A percentile compares a stretch with the other conserved stretches of the same genome.
These are phyloP conservation scores for Lethrus apterus DNA, from an alignment of 1,140 invertebrate genomes.

Conservation along the genomic window DNA sequence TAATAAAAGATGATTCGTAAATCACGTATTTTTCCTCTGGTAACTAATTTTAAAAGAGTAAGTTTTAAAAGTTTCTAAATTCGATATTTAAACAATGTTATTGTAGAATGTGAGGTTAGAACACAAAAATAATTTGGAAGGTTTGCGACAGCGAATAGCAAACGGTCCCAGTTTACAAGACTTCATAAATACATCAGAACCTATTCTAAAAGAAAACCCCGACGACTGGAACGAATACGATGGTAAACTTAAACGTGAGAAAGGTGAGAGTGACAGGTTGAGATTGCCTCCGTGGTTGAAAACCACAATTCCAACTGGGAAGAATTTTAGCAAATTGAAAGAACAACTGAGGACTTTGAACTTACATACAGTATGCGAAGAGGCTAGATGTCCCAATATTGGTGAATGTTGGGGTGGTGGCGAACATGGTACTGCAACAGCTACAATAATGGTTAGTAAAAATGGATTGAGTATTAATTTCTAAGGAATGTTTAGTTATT, in stretches of 20 bases:
- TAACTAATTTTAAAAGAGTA: too few species aligned
- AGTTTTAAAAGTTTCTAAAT: too few species aligned
- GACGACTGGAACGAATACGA: constrained; percentile 60
- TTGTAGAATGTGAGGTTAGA: constrained; percentile 20
- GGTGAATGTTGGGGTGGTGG: constrained; percentile 99
- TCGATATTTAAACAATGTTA: background rate
- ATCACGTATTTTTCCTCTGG: too few species aligned
- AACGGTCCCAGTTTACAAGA: constrained; percentile 58
- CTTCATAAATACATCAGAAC: constrained; percentile 47
- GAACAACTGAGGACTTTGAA: constrained; percentile 80
- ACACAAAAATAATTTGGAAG: constrained; percentile 36
- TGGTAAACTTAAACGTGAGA: constrained; percentile 76
- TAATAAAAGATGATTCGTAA: too few species aligned
- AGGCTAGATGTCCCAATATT: constrained; percentile 98
- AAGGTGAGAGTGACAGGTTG: constrained; percentile 72
- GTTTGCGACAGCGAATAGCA: constrained; percentile 47
- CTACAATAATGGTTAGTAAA: constrained; percentile 76
- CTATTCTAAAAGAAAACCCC: constrained; percentile 48
- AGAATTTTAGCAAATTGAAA: constrained; percentile 81
- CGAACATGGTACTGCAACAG: constrained; percentile 75
- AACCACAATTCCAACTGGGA: constrained; percentile 85
- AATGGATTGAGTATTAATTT: constrained; percentile 24
- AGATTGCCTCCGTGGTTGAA: constrained; percentile 96
- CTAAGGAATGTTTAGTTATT: constrained; percentile 57
- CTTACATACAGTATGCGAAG: constrained; percentile 96